Base-by-base conservation (phyloP, 2,113 vertebrate genomes). In the Notothenia coriiceps region DNA sequence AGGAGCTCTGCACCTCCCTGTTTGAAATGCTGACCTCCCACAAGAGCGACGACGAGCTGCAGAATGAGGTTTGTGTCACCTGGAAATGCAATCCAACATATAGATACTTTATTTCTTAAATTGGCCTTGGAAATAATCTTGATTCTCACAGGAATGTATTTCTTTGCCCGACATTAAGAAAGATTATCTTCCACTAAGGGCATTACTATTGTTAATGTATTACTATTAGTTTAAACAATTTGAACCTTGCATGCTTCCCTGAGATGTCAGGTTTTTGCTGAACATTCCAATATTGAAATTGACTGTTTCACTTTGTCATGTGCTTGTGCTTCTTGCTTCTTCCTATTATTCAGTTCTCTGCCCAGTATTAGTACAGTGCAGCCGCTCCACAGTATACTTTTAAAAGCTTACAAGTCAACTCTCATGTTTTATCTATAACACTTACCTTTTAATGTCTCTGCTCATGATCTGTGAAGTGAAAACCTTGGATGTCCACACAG, bases 21-120 rank as follows among this genome's bases (percentile, higher is more conserved):
- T 99, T 98, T 52, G 97, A 99, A 88, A 99, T 98, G 96, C 95
- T 99, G 93, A 95, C 97, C 56, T 99, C 98, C 77, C 87, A 90
- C 76, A 97, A 93, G 95, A 99, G 95, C 68, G 96, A 96, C 2
- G 97, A 99, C 82, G 98, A 98, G 87, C 96, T 99, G 89, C 98
- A 99, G 89, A 97, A 99, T 89, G 98, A 99, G 98, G 97, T 98
- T 93, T 73, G 89, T 80, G 44, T 51, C 33, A 13, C 20, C 18
- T 5, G 14, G 6, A 47, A 70, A 35, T 18, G 7, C 25, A 70
- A 10, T 55, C 10, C n/a, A 10, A 8, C 15, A 17, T 25, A 6
- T 55, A 35, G 12, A 47, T 22, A 12, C 15, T 56, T 9, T 40
- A 11, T 68, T 6, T n/a, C 22, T 22, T 44, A 5, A 56, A n/a